A percentile compares a stretch with the other conserved stretches of the same genome.
phyloP scores from a whole-genome alignment of 64 coral and sea anemone species.

The Porites lutea region DNA sequence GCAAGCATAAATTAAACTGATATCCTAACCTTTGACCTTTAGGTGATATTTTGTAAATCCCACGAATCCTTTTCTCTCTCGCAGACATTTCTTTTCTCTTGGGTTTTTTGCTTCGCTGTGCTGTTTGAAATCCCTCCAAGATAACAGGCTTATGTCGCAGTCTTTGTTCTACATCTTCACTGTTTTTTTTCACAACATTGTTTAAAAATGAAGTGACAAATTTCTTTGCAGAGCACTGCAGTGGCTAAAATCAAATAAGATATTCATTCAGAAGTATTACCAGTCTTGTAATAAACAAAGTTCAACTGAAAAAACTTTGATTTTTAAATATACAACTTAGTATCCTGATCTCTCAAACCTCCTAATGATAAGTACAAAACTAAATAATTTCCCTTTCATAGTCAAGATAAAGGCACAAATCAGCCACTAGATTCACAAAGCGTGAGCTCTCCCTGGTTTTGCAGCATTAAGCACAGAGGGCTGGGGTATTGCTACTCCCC shows the following conservation, averaged over 20 bases:
- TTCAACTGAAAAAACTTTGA: too few relatives aligned
- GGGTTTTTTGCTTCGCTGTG: constrained; percentile 38
- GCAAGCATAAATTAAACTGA: background rate
- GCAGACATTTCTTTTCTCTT: constrained; percentile 84
- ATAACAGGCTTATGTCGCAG: constrained; percentile 64
- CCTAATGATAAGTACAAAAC: too few relatives aligned
- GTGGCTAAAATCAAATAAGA: constrained; percentile 35
- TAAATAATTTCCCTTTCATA: too few relatives aligned
- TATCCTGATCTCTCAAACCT: too few relatives aligned
- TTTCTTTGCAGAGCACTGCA: constrained; percentile 70
- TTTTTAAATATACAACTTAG: too few relatives aligned
- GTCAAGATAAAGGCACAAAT: too few relatives aligned
- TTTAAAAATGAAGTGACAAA: constrained; percentile 76
- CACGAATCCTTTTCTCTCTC: constrained; percentile 69
- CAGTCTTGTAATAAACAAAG: too few relatives aligned
- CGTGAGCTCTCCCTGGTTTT: too few relatives aligned
- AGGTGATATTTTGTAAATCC: constrained; percentile 70
- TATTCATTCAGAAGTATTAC: background rate
- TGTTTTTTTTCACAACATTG: constrained; percentile 39
- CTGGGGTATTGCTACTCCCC: too few relatives aligned
- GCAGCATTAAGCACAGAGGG: too few relatives aligned
- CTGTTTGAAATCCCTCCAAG: constrained; percentile 50
- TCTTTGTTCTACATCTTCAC: constrained; percentile 4
- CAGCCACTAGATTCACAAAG: too few relatives aligned
- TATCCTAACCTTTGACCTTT: constrained; percentile 76